Conservation (phyloP, 2,113 vertebrate genomes). For the Corythaeola cristata region DNA sequence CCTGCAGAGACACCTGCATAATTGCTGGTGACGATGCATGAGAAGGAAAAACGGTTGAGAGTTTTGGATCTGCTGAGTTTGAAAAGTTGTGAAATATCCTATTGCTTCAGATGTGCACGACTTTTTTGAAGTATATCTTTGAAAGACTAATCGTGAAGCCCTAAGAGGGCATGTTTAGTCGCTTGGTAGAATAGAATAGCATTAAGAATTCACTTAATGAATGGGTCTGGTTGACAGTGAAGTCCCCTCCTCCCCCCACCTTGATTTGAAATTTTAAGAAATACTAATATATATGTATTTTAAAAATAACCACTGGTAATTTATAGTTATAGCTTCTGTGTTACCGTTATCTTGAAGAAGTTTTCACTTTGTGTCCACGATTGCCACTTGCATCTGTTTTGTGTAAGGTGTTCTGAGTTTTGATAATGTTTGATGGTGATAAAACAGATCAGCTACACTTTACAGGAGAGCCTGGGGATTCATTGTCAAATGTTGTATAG, state of each 20-base stretch:
- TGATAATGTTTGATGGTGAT: background rate
- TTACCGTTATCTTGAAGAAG: background rate
- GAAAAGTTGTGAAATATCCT: background rate
- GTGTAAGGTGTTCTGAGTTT: background rate
- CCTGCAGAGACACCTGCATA: background rate
- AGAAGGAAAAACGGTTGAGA: background rate
- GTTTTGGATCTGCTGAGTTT: background rate
- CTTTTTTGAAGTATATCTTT: background rate
- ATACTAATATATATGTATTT: background rate
- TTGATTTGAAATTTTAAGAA: background rate
- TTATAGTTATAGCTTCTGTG: background rate
- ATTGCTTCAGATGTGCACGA: background rate
- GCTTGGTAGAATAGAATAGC: background rate
- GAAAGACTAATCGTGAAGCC: background rate
- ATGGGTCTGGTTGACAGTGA: background rate
- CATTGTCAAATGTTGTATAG: background rate
- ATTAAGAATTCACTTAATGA: background rate
- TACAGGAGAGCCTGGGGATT: background rate
- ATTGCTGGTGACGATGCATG: background rate
- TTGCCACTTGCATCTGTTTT: background rate
- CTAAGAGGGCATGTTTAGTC: background rate
- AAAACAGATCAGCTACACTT: background rate
- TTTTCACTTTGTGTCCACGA: background rate
- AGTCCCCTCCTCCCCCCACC: background rate
- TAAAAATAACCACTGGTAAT: background rate